phyloP scores from a whole-genome alignment of 2,113 vertebrate species.

The Heterocephalus glaber region DNA sequence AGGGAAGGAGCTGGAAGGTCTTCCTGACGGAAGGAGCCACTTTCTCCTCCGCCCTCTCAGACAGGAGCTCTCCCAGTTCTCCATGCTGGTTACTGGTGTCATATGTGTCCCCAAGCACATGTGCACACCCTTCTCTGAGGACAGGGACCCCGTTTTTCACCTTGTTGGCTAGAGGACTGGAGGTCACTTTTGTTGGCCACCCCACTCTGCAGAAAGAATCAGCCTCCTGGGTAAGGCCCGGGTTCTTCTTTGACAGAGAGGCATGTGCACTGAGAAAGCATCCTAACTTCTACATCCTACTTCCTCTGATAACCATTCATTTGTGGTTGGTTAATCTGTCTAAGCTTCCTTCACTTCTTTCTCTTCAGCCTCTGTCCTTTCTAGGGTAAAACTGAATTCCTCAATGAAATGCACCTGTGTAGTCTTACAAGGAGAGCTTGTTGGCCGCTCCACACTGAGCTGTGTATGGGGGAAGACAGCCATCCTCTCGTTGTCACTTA shows the following conservation, averaged over 20 bases:
- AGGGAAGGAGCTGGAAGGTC: not conserved
- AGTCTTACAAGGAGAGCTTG: not conserved
- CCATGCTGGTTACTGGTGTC: not conserved
- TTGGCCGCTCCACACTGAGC: not conserved
- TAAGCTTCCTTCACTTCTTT: slow-evolving; percentile 4
- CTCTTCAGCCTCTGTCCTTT: not conserved
- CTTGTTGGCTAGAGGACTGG: not conserved
- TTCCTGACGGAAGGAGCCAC: not conserved
- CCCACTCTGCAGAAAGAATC: not conserved
- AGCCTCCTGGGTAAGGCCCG: not conserved
- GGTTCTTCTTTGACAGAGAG: not conserved
- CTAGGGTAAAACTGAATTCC: not conserved
- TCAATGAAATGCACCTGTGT: not conserved
- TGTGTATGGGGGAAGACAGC: not conserved
- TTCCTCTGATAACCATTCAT: not conserved
- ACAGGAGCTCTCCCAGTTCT: not conserved
- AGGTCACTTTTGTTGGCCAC: not conserved
- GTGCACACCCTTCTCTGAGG: not conserved
- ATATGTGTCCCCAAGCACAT: not conserved
- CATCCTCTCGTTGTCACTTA: not conserved
- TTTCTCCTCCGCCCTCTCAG: not conserved
- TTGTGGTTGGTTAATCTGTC: not conserved
- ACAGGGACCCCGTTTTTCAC: not conserved
- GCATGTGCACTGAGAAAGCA: not conserved
- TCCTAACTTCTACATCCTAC: not conserved